These are phyloP conservation scores for Microctenopoma lineatum DNA, from an alignment of 2,797 vertebrate species.

Conservation along the genomic window DNA sequence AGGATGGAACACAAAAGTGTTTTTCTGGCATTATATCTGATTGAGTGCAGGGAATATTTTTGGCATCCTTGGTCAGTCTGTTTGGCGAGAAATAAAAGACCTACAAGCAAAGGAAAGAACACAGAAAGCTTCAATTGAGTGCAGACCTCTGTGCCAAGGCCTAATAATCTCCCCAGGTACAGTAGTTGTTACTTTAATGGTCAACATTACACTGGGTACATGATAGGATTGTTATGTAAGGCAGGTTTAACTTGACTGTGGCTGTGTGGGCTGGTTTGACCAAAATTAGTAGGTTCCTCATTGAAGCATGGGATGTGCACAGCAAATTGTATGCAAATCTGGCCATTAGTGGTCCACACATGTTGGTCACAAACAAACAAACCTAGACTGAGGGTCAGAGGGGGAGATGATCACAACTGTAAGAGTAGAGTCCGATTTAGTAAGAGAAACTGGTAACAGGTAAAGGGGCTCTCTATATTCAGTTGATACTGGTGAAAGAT, in stretches of 20 bases:
- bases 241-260: not conserved
- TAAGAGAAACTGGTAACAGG: not conserved
- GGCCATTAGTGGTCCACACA: constrained; percentile 7
- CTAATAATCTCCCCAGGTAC: constrained; percentile 65
- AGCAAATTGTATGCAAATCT: constrained; percentile 26
- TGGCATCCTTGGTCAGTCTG: constrained; percentile 52
- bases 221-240: constrained; percentile 20
- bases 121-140: constrained; percentile 29
- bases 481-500: constrained; percentile 13
- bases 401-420: not conserved
- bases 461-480: not conserved
- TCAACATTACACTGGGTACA: constrained; percentile 11
- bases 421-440: not conserved
- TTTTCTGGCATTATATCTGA: constrained; percentile 26
- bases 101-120: constrained; percentile 39
- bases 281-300: constrained; percentile 8
- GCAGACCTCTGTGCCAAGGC: constrained; percentile 36
- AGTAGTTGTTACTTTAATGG: constrained; percentile 29
- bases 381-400: rapidly evolving
- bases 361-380: constrained; percentile 1
- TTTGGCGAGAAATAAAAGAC: constrained; percentile 65
- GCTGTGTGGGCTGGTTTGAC: not conserved
- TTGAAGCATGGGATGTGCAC: not conserved
- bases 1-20: constrained; percentile 39
- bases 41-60: constrained; percentile 42